A percentile compares a stretch with the other conserved stretches of the same genome.
phyloP scores from a whole-genome alignment of 2,797 vertebrate genomes.

The Ataeniobius toweri region DNA sequence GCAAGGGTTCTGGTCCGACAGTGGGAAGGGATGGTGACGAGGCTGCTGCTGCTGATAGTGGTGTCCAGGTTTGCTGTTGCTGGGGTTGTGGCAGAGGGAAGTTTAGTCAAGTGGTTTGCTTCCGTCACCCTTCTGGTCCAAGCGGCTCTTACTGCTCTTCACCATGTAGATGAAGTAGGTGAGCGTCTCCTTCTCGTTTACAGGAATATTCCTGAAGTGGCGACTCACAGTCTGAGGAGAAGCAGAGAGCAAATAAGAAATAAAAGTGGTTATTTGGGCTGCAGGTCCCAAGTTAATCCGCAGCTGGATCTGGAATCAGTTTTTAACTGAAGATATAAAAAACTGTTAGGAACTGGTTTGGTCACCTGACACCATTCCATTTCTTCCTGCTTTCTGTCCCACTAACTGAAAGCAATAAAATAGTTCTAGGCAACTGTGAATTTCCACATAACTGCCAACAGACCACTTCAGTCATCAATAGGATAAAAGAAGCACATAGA shows the following conservation, averaged over 20 bases:
- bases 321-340: not conserved
- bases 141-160: slow-evolving; percentile 96
- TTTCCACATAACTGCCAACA: not conserved
- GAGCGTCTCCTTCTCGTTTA: slow-evolving; percentile 98
- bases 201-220: slow-evolving; percentile 97
- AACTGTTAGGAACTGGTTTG: no score
- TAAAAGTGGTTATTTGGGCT: not conserved
- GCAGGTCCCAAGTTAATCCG: not conserved
- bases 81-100: not conserved
- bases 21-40: slow-evolving; percentile 17
- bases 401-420: not conserved
- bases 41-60: slow-evolving; percentile 17
- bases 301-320: not conserved
- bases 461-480: not conserved
- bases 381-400: not conserved
- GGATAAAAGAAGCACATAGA: not conserved
- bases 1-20: slow-evolving; percentile 16
- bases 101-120: slow-evolving; percentile 90
- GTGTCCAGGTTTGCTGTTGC: slow-evolving; percentile 9
- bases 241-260: not conserved
- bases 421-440: not conserved
- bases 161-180: slow-evolving; percentile 99
- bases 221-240: slow-evolving; percentile 91
- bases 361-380: not conserved
- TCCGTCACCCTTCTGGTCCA: slow-evolving; percentile 94